Base-by-base conservation (phyloP, 2,113 vertebrate genomes). In the Picathartes gymnocephalus region DNA sequence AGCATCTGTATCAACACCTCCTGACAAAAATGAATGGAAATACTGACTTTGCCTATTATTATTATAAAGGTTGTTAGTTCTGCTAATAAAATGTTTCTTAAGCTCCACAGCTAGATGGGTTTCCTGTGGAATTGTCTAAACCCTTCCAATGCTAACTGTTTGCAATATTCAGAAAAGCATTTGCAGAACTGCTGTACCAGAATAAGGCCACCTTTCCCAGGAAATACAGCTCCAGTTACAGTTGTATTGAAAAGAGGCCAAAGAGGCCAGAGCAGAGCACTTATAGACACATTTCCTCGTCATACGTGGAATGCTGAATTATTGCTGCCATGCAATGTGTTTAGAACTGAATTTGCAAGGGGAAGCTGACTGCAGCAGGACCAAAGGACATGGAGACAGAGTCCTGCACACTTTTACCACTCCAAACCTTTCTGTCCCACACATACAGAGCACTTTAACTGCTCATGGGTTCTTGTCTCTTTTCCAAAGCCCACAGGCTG, bases 71-170 rank as follows among this genome's bases (percentile, higher is more conserved):
- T 96, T 88, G 95, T 95, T 95, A 97, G 64, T 79, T 81, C 82
- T 40, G 42, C 92, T 96, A 96, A 94, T 97, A 97, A 97, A 94
- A 94, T 74, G 93, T 93, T 95, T 90, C 94, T 95, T 94, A 82
- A 95, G 95, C 92, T 92, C 86, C 77, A 81, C 47, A 86, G 95
- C 86, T 94, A 86, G 94, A 96, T 95, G 86, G 88, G 89, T 96
- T 97, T 97, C 96, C 97, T 96, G 94, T 97, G 94, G 96, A 97
- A 97, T 95, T 86, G 87, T 94, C 81, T 86, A 85, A 96, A 86
- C 61, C 72, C 83, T 92, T 97, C 95, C 94, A 95, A 81, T 86
- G 81, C 90, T 95, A 92, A 93, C 94, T 89, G 82, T 86, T 97
- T 93, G 94, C 91, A 95, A 65, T 92, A 94, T 97, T 96, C 86